A percentile compares a stretch with the other conserved stretches of the same genome.
Evolutionary conservation across 1,140 invertebrate genomes (phyloP).

Genomic region (Dryas iulia): DNA sequence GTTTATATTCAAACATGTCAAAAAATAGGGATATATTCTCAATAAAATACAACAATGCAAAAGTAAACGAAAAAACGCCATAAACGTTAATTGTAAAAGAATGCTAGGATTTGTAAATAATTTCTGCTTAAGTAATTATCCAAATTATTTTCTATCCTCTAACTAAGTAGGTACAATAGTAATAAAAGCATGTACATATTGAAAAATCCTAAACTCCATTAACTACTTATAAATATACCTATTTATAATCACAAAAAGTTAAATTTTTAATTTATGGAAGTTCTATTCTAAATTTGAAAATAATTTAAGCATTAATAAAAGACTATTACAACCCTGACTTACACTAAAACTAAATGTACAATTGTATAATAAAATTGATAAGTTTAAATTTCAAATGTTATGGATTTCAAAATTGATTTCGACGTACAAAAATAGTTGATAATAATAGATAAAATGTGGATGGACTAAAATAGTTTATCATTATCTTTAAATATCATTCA

Average conservation of each 20-base stretch:
- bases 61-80: too few relatives aligned
- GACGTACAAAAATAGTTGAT: conserved; percentile 6
- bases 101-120: background rate
- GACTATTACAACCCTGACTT: background rate
- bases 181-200: background rate
- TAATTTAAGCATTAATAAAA: background rate
- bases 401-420: background rate
- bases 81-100: too few relatives aligned
- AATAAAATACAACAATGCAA: too few relatives aligned
- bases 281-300: background rate
- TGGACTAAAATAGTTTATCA: conserved; percentile 19
- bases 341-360: background rate
- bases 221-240: background rate
- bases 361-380: background rate
- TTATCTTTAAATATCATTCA: background rate
- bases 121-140: background rate
- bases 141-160: background rate
- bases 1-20: too few relatives aligned
- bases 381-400: background rate
- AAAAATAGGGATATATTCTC: too few relatives aligned
- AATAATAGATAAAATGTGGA: conserved; percentile 12
- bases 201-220: background rate
- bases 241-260: background rate
- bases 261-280: background rate
- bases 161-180: background rate